phyloP scores from a whole-genome alignment of 2,113 vertebrate species.

The Gopherus flavomarginatus region DNA sequence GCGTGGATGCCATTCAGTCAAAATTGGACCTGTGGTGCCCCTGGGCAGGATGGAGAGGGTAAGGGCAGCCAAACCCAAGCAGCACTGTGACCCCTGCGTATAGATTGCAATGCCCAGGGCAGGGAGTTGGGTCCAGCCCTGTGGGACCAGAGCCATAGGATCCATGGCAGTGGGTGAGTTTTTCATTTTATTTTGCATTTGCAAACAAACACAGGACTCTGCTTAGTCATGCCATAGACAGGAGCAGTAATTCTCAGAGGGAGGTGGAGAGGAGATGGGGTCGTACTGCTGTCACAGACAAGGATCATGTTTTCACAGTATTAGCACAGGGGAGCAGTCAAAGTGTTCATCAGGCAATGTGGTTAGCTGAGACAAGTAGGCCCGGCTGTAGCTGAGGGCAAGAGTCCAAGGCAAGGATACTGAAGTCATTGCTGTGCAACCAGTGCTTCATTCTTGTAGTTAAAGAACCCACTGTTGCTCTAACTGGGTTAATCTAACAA shows the following conservation, averaged over 20 bases:
- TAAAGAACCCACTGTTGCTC: background rate
- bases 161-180: too few species aligned
- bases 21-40: background rate
- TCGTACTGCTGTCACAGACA: too few species aligned
- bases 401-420: background rate
- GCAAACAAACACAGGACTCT: background rate
- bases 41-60: background rate
- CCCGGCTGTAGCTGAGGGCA: background rate
- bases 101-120: too few species aligned
- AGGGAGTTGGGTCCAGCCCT: background rate
- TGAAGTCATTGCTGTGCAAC: background rate
- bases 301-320: background rate
- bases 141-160: too few species aligned
- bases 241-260: background rate
- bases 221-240: background rate
- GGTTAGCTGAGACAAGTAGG: background rate
- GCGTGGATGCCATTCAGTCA: background rate
- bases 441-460: background rate
- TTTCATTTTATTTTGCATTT: background rate
- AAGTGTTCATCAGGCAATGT: background rate
- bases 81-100: too few species aligned
- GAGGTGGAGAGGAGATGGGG: too few species aligned
- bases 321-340: background rate
- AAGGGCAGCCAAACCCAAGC: too few species aligned
- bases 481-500: background rate